A percentile compares a stretch with the other conserved stretches of the same genome.
phyloP scores from a whole-genome alignment of 2,113 vertebrate species.

The Sardina pilchardus region DNA sequence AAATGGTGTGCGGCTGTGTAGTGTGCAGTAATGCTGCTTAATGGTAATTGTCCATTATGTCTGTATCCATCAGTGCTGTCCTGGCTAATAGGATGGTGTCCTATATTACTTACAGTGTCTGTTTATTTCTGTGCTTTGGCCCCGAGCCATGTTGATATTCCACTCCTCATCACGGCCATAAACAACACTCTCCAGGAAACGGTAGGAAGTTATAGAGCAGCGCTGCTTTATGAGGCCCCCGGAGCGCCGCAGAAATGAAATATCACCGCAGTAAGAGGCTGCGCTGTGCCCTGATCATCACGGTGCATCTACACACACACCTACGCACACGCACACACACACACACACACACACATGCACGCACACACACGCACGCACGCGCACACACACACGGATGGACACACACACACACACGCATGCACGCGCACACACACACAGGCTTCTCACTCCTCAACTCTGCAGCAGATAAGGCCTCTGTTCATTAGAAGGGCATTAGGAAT shows the following conservation, averaged over 20 bases:
- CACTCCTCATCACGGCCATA: constrained; percentile 27
- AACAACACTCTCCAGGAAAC: constrained; percentile 41
- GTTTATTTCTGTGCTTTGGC: constrained; percentile 41
- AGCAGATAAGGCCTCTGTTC: background rate
- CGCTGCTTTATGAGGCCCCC: constrained; percentile 28
- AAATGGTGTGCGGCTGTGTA: background rate
- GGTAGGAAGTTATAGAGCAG: constrained; percentile 29
- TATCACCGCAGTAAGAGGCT: background rate
- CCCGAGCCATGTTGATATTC: constrained; percentile 30
- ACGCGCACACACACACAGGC: background rate
- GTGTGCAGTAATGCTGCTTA: background rate
- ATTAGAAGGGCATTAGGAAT: background rate
- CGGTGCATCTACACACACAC: background rate
- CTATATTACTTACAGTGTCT: constrained; percentile 6
- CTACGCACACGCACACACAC: no score
- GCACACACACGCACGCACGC: no score
- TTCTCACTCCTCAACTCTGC: background rate
- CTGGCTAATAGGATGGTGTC: background rate
- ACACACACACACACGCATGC: no score
- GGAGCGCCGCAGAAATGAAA: constrained; percentile 8
- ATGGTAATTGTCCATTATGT: constrained; percentile 9
- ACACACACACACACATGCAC: no score
- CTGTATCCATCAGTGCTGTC: background rate
- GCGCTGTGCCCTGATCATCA: background rate
- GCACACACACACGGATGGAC: no score